Conservation (phyloP, 2,888 invertebrate species). For the Eilema griseolum region DNA sequence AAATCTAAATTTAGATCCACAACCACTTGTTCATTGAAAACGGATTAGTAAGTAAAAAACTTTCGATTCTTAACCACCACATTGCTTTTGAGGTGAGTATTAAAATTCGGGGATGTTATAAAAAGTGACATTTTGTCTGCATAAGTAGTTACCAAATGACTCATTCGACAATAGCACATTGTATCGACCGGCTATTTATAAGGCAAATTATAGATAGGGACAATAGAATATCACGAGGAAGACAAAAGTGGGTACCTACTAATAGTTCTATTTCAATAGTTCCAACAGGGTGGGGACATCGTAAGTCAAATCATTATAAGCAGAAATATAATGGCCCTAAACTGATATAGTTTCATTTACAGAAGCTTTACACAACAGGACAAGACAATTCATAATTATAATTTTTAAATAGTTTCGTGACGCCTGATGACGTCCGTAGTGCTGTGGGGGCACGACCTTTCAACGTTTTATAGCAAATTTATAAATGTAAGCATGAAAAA, state of each 20-base stretch:
- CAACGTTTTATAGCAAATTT: slow-evolving; percentile 28
- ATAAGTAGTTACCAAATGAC: slow-evolving; percentile 34
- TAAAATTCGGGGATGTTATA: background rate
- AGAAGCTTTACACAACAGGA: slow-evolving; percentile 47
- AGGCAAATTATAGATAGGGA: slow-evolving; percentile 39
- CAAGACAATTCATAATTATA: slow-evolving; percentile 57
- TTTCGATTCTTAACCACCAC: slow-evolving; percentile 35
- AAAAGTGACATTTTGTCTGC: slow-evolving; percentile 22
- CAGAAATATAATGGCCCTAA: background rate
- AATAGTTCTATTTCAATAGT: slow-evolving; percentile 16
- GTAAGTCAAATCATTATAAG: background rate
- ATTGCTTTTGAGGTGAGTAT: slow-evolving; percentile 16
- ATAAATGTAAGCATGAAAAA: slow-evolving; percentile 28
- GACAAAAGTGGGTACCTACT: slow-evolving; percentile 28
- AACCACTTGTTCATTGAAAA: slow-evolving; percentile 20
- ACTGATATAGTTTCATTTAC: slow-evolving; percentile 22
- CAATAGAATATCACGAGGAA: slow-evolving; percentile 43
- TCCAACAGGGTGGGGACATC: slow-evolving; percentile 32
- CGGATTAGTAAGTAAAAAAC: slow-evolving; percentile 6
- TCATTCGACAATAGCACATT: slow-evolving; percentile 41
- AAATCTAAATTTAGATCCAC: slow-evolving; percentile 29
- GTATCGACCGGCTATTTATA: slow-evolving; percentile 48
- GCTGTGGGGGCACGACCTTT: slow-evolving; percentile 76
- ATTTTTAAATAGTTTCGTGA: slow-evolving; percentile 65
- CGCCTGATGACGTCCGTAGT: slow-evolving; percentile 73